Evolutionary conservation across 2,797 vertebrate species (phyloP).

Genomic region (Cercopithecus hamlyni): DNA sequence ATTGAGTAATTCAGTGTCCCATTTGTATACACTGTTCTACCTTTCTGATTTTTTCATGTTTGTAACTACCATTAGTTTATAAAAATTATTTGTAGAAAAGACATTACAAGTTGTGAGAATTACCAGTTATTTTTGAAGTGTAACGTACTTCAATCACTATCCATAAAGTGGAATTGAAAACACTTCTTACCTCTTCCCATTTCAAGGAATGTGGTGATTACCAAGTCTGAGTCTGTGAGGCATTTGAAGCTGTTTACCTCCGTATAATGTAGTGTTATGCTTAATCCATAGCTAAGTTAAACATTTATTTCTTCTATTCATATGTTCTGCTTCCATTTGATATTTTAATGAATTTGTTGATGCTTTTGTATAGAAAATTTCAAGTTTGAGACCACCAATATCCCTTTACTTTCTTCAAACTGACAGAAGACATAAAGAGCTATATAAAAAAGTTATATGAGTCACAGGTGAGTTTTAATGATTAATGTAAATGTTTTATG

Average conservation of each 20-base stretch:
- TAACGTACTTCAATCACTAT: neutral
- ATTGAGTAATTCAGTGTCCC: neutral
- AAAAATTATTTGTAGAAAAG: neutral
- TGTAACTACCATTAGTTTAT: neutral
- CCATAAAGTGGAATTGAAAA: neutral
- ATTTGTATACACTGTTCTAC: neutral
- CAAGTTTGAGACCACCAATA: neutral
- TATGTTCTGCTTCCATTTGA: slow-evolving; percentile 58
- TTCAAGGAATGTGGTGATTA: neutral
- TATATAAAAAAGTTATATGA: neutral
- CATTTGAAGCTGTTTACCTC: neutral
- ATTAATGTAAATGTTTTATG: neutral
- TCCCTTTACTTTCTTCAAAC: neutral
- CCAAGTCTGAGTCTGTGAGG: neutral
- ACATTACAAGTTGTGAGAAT: neutral
- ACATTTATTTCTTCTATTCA: slow-evolving; percentile 63
- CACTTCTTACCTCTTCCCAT: neutral
- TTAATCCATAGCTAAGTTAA: neutral
- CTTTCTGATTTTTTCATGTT: neutral
- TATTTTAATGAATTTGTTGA: neutral
- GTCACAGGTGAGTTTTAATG: neutral
- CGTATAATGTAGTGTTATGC: neutral
- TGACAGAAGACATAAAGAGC: neutral
- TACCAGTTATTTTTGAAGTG: neutral
- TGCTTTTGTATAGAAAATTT: neutral